Evolutionary conservation across 2,888 invertebrate species (phyloP), one percentile per base, ranked within the genome.

Genomic region (Reticulitermes lucifugus): DNA sequence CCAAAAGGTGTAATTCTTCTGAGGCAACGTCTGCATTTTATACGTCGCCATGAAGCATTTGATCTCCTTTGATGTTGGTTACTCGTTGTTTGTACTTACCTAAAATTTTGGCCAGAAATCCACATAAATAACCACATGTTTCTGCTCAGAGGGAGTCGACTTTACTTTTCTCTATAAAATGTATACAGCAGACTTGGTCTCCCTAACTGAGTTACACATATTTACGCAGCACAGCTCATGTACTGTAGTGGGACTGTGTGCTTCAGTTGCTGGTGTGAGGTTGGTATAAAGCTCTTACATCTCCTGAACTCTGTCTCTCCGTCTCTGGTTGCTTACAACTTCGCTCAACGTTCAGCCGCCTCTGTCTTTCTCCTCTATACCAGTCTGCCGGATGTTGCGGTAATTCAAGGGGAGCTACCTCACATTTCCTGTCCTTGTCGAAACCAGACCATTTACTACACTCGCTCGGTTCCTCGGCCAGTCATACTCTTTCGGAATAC

Each of bases 1-100:
- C 7, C 29, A 4, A 71, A 35, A 60, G 1, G 1, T 60, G 25
- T 25, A 71, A 71, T 71, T 29, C 35, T 29, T 35, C 4, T 2
- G 35, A n/a, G 2, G 25, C 29, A 71, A 35, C 71, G 10, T 25
- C 29, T 29, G 18, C 73, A 73, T 73, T 73, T 73, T 22, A 41
- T 73, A 41, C 41, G 2, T 10, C 73, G 12, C 18, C 35, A 73
- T 0, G 10, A 73, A 73, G 41, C 41, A 73, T 73, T 73, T 73
- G 41, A 73, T 73, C 73, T 29, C 14, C 65, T 73, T 35, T 73
- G 73, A 73, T 41, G 73, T 73, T 41, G 70, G 25, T 70, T 70
- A 25, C 14, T 9, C 4, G 55, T 55, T 65, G 65, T 65, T 65
- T 65, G 14, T 25, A 6, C 65, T 12, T 6, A 65, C 65, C n/a